Percentiles rank a stretch among this genome's conserved stretches.
These are phyloP conservation scores for Spisula subtruncata DNA, from an alignment of 2,888 invertebrate species.

Conservation along the genomic window DNA sequence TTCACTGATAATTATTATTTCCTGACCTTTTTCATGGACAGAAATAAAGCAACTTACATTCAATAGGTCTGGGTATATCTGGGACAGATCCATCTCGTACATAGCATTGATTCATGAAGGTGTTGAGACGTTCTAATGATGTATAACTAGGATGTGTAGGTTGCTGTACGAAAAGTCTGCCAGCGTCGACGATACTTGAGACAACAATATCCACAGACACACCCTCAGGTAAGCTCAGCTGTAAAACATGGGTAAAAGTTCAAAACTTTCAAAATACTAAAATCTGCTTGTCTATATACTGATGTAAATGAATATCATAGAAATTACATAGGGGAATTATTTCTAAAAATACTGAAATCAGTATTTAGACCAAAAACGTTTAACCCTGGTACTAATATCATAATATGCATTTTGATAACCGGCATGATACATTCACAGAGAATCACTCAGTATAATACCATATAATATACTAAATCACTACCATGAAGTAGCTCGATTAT, in stretches of 20 bases:
- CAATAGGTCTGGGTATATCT: constrained; percentile 93
- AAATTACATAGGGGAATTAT: too few species aligned
- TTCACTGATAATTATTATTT: too few species aligned
- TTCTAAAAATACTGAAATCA: too few species aligned
- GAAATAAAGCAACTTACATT: constrained; percentile 89
- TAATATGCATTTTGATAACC: too few species aligned
- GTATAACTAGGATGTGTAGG: constrained; percentile 98
- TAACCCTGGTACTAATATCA: too few species aligned
- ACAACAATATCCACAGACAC: constrained; percentile 97
- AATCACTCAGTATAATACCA: background rate
- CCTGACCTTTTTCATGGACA: background rate
- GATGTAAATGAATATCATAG: too few species aligned
- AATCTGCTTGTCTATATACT: too few species aligned
- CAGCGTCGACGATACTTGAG: constrained; percentile 94
- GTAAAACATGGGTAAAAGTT: too few species aligned
- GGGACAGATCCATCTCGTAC: constrained; percentile 92
- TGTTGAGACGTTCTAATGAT: constrained; percentile 93
- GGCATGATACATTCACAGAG: background rate
- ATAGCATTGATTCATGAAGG: constrained; percentile 94
- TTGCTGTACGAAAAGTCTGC: constrained; percentile 97
- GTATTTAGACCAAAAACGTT: too few species aligned
- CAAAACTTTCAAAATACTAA: too few species aligned
- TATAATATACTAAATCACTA: too few species aligned
- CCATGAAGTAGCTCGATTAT: too few species aligned
- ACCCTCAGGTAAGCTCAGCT: constrained; percentile 96